Base-by-base conservation (phyloP, 2,113 vertebrate genomes). In the Pygoscelis antarcticus region DNA sequence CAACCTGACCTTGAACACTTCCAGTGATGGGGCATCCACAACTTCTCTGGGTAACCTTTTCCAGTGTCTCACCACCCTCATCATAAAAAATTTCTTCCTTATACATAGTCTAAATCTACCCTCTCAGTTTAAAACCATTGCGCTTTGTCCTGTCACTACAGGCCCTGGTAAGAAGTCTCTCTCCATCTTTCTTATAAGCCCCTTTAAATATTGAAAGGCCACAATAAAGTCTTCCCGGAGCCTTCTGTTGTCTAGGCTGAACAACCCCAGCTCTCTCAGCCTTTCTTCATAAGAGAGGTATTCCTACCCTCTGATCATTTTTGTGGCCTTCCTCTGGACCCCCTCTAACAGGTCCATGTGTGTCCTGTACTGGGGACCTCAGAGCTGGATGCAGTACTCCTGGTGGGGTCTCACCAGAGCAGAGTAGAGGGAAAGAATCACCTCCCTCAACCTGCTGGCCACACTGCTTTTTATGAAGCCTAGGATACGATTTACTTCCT, bases 401-500 rank as follows among this genome's bases (percentile, higher is more conserved):
- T 29, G 47, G 13, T 40, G 62, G 32, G 6, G 26, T 87, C 21
- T 70, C 18, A 27, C 2, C 9, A 65, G 8, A 52, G 36, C 0
- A 0, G 36, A 62, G 36, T 5, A 55, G 66, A 83, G 36, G 17
- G 62, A 2, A 2, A 57, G 36, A 82, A 84, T 74, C 29, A 5
- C 7, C 13, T 36, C 10, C 32, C 40, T 79, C 0, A 0, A 11
- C 11, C 11, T 64, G 19, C n/a, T 80, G 62, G 10, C 9, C 21
- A 36, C 0, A 1, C 6, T 74, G 4, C 7, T 87, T 57, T 65
- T 64, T 65, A 18, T 29, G 49, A 42, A 91, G 27, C 7, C 11
- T 8, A 12, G 38, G 8, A 34, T 17, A 29, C 0, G 0, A 3
- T 1, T 66, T 11, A 9, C 47, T 68, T 90, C 54, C 65, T 74